These are phyloP conservation scores for Minunthozetes semirufus DNA, from an alignment of 2,888 invertebrate genomes.

Conservation along the genomic window DNA sequence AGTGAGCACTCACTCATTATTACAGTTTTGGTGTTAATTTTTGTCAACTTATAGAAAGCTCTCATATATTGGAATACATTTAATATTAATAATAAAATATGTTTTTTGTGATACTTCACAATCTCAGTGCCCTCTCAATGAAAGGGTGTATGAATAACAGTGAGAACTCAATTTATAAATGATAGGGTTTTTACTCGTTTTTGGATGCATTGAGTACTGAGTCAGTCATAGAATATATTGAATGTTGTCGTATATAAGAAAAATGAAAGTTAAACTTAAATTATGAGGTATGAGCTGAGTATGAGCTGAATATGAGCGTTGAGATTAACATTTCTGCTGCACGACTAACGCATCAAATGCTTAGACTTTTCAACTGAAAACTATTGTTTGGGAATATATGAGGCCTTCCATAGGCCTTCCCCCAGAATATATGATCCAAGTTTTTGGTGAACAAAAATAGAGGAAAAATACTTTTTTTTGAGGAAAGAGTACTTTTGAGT, in stretches of 20 bases:
- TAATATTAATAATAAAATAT: neutral
- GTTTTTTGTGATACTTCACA: neutral
- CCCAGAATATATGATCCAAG: neutral
- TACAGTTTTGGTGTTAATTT: neutral
- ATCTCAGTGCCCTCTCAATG: no score
- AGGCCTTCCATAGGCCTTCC: neutral
- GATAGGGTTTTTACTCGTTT: neutral
- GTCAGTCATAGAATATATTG: neutral
- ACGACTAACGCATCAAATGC: neutral
- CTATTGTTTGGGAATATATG: neutral
- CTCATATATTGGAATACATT: neutral
- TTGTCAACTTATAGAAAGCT: neutral
- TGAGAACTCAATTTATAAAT: neutral
- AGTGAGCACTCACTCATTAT: neutral
- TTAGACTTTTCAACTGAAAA: neutral
- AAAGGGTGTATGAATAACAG: neutral
- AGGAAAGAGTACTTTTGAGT: neutral
- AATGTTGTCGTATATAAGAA: neutral
- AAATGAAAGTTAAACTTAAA: constrained; percentile 9
- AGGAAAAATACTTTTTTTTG: neutral
- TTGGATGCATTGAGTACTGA: neutral
- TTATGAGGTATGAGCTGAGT: neutral
- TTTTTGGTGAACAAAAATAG: neutral
- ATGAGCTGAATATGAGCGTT: no score
- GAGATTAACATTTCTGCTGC: constrained; percentile 9